Evolutionary conservation across 2,888 invertebrate genomes (phyloP).

Genomic region (Bruchidius siliquastri): DNA sequence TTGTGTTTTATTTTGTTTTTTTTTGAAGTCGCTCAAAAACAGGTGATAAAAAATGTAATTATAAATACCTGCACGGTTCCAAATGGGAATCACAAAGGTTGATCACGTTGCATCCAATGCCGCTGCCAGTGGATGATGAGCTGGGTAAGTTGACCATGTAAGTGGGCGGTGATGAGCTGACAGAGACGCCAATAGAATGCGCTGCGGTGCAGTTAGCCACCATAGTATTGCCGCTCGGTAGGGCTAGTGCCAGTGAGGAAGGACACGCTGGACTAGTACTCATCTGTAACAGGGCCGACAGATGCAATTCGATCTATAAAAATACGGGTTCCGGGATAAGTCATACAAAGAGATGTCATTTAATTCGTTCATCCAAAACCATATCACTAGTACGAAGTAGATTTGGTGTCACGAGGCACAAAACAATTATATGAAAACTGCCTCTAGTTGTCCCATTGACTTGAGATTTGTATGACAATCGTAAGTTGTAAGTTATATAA

Average conservation of each 20-base stretch:
- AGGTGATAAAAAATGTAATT: neutral
- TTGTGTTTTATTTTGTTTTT: no score
- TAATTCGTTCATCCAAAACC: no score
- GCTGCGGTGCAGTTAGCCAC: neutral
- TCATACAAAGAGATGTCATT: no score
- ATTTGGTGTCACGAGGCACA: no score
- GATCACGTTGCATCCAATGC: slow-evolving; percentile 19
- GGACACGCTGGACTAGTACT: neutral
- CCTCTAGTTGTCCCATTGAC: no score
- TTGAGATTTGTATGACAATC: no score
- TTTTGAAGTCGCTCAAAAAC: no score
- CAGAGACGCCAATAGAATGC: neutral
- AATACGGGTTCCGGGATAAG: no score
- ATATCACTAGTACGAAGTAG: no score
- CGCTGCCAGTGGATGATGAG: neutral
- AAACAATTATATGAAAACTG: no score
- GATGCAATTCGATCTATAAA: neutral
- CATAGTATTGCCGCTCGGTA: neutral
- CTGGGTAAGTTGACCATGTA: slow-evolving; percentile 3
- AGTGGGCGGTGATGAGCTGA: neutral
- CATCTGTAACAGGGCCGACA: neutral
- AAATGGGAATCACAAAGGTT: slow-evolving; percentile 34
- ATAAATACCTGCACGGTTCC: slow-evolving; percentile 14
- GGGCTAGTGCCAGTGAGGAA: neutral
- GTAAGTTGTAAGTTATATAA: no score